Percentiles rank a stretch among this genome's conserved stretches.
These are phyloP conservation scores for Pygmarrhopalites habei DNA, from an alignment of 1,140 invertebrate species.

Conservation along the genomic window DNA sequence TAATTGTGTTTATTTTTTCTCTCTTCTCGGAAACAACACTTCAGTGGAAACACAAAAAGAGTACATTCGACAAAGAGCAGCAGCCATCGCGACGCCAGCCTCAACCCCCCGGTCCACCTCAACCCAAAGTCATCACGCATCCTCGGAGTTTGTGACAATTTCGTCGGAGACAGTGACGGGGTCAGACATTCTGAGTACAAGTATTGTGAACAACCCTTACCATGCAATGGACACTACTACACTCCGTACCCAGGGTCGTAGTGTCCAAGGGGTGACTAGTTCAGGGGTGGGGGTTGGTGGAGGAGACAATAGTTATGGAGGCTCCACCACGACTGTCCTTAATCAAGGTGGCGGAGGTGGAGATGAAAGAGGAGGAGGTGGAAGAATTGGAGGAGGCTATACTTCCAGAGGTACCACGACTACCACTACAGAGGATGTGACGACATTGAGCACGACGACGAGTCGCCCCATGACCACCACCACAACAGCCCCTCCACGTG, in stretches of 20 bases:
- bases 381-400: neutral
- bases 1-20: neutral
- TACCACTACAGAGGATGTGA: constrained; percentile 25
- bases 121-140: neutral
- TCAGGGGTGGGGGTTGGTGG: too few species aligned
- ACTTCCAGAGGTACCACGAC: constrained; percentile 39
- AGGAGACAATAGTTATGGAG: too few species aligned
- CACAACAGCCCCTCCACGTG: constrained; percentile 42
- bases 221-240: neutral
- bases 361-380: too few species aligned
- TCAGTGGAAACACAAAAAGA: constrained; percentile 83
- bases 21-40: too few species aligned
- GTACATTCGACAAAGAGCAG: constrained; percentile 57
- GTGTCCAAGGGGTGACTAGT: neutral
- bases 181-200: constrained; percentile 37
- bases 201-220: constrained; percentile 21
- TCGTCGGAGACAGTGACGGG: constrained; percentile 24
- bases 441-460: constrained; percentile 33
- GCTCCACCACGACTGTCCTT: neutral
- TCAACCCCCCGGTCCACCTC: neutral
- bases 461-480: constrained; percentile 31
- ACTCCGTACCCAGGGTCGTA: constrained; percentile 3
- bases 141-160: neutral
- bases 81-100: neutral
- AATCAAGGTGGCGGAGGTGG: too few species aligned